Conservation (phyloP, 2,888 invertebrate species). For the Cabera pusaria region DNA sequence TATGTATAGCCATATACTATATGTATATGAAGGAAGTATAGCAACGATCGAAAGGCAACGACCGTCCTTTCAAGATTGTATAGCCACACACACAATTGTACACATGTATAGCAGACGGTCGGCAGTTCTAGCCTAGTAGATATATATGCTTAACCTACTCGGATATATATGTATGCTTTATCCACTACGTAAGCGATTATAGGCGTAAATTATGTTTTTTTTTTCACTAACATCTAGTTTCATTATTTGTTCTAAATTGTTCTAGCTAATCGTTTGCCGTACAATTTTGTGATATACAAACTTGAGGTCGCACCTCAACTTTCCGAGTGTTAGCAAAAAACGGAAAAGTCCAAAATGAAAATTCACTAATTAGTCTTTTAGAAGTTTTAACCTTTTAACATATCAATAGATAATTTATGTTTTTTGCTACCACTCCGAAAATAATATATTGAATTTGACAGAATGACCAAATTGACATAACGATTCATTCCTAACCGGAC, state of each 20-base stretch:
- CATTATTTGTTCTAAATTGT: conserved; percentile 65
- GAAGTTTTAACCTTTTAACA: conserved; percentile 34
- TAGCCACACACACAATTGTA: conserved; percentile 5
- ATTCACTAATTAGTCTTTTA: conserved; percentile 34
- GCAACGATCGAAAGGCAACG: conserved; percentile 65
- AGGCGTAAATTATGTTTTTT: conserved; percentile 57
- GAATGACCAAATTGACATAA: conserved; percentile 72
- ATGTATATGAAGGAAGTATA: conserved; percentile 61
- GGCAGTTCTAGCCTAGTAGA: conserved; percentile 35
- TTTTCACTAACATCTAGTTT: conserved; percentile 53
- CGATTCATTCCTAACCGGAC: conserved; percentile 48
- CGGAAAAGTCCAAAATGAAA: conserved; percentile 27
- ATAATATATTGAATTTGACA: conserved; percentile 58
- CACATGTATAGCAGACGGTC: conserved; percentile 40
- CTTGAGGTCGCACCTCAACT: conserved; percentile 58
- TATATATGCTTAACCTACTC: conserved; percentile 28
- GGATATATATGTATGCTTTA: conserved; percentile 56
- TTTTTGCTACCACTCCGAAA: conserved; percentile 22
- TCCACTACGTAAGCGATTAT: conserved; percentile 60
- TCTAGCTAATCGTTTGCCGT: conserved; percentile 63
- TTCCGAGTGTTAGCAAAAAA: conserved; percentile 21
- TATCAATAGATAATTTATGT: conserved; percentile 32
- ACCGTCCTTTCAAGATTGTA: conserved; percentile 26
- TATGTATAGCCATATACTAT: conserved; percentile 35
- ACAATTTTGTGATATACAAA: conserved; percentile 54